Conservation (phyloP, 2,113 vertebrate genomes). For the Lycocorax pyrrhopterus region DNA sequence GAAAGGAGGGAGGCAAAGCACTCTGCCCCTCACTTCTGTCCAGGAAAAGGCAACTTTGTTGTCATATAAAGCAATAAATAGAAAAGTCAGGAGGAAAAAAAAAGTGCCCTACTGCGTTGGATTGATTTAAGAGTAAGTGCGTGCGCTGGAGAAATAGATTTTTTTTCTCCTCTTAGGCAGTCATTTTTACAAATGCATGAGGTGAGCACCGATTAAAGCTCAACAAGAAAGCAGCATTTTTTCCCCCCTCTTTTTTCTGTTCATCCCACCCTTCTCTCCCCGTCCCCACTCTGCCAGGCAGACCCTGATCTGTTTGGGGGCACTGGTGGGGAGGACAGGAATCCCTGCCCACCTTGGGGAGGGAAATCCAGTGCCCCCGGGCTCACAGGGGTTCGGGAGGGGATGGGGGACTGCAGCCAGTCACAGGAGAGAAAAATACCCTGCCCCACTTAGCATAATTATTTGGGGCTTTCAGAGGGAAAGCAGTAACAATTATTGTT, state of each 20-base stretch:
- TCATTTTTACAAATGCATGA: slow-evolving; percentile 60
- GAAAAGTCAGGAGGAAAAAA: neutral
- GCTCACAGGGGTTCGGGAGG: rapidly evolving
- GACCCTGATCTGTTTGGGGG: neutral
- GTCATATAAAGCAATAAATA: slow-evolving; percentile 45
- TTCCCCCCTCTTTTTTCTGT: neutral
- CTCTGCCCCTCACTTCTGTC: slow-evolving; percentile 26
- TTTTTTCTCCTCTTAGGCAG: slow-evolving; percentile 64
- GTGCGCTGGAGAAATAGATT: slow-evolving; percentile 56
- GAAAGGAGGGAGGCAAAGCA: slow-evolving; percentile 49
- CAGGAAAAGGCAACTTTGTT: slow-evolving; percentile 61
- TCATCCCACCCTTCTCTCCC: neutral
- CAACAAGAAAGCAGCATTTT: neutral
- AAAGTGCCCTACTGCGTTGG: slow-evolving; percentile 18
- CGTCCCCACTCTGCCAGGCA: neutral
- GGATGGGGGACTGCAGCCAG: neutral
- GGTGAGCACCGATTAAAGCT: slow-evolving; percentile 38
- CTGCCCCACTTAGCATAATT: neutral
- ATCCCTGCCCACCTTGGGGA: neutral
- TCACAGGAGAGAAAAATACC: neutral
- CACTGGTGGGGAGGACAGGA: neutral
- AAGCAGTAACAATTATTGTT: neutral
- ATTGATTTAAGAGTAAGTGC: slow-evolving; percentile 72
- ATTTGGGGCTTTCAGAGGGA: neutral
- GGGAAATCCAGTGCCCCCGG: neutral